phyloP scores from a whole-genome alignment of 2,113 vertebrate species.

The Monarcha castaneiventris region DNA sequence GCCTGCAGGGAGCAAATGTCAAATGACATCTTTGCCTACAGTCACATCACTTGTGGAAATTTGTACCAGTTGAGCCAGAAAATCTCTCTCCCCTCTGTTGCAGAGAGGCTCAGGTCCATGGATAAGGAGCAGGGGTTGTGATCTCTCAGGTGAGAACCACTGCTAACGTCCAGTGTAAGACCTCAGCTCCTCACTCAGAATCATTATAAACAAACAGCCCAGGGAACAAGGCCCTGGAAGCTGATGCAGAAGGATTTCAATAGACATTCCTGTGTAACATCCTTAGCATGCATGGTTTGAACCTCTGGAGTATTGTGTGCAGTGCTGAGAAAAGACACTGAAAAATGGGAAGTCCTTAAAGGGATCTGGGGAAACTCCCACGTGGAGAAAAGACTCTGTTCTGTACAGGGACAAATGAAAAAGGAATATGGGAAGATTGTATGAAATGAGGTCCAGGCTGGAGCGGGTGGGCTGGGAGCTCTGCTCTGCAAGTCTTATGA shows the following conservation, averaged over 20 bases:
- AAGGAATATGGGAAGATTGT: not conserved
- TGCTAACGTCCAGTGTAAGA: rapidly evolving
- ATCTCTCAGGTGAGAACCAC: not conserved
- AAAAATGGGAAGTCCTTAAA: not conserved
- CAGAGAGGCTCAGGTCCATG: not conserved
- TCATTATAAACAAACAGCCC: not conserved
- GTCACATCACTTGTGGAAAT: rapidly evolving
- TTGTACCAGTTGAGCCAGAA: rapidly evolving
- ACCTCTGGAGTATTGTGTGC: not conserved
- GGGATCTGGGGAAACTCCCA: not conserved
- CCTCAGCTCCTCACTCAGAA: not conserved
- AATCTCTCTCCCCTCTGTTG: not conserved
- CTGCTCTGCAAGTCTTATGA: not conserved
- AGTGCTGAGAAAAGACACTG: not conserved
- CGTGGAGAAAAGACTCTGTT: not conserved
- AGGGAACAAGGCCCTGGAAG: not conserved
- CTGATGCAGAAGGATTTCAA: not conserved
- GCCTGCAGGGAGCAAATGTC: rapidly evolving
- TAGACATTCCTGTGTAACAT: not conserved
- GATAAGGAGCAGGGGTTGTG: not conserved
- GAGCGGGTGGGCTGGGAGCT: not conserved
- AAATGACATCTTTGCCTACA: not conserved
- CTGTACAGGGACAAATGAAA: not conserved
- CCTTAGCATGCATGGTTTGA: not conserved
- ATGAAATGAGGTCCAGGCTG: not conserved